Conservation (phyloP, 2,113 vertebrate genomes). For the Ceuthmochares aereus region DNA sequence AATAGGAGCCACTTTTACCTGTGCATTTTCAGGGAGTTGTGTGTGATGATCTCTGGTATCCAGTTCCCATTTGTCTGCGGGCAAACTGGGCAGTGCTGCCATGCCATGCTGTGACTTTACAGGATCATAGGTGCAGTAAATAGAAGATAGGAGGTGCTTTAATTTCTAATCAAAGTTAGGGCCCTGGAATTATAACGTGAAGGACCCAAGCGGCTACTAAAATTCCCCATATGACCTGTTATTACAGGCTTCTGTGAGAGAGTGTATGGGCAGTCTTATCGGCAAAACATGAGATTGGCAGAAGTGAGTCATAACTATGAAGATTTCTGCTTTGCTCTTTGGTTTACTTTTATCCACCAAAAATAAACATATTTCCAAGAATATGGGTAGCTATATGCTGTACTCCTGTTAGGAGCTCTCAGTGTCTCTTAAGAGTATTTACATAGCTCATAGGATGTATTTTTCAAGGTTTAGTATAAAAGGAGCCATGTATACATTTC, state of each 20-base stretch:
- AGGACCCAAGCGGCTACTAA: not conserved
- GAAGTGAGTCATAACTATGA: constrained; percentile 50
- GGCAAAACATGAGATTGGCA: constrained; percentile 54
- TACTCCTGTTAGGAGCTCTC: constrained; percentile 61
- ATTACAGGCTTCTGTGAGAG: constrained; percentile 47
- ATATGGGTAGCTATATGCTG: constrained; percentile 22
- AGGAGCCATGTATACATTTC: not conserved
- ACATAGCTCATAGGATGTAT: constrained; percentile 5
- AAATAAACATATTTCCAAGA: constrained; percentile 52
- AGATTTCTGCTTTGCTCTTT: constrained; percentile 45
- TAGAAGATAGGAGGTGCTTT: not conserved
- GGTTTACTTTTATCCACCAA: constrained; percentile 49
- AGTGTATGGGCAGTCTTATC: not conserved
- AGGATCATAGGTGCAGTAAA: not conserved
- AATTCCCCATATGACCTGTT: constrained; percentile 11
- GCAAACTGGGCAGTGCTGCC: not conserved
- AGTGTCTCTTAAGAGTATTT: constrained; percentile 20
- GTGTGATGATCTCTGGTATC: not conserved
- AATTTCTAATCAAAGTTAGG: not conserved
- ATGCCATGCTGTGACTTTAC: rapidly evolving
- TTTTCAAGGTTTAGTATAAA: not conserved
- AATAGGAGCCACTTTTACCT: rapidly evolving
- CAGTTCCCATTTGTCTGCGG: not conserved
- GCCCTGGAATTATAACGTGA: not conserved
- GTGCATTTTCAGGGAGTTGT: not conserved